Conservation (phyloP, 2,113 vertebrate genomes). For the Shinisaurus crocodilurus region DNA sequence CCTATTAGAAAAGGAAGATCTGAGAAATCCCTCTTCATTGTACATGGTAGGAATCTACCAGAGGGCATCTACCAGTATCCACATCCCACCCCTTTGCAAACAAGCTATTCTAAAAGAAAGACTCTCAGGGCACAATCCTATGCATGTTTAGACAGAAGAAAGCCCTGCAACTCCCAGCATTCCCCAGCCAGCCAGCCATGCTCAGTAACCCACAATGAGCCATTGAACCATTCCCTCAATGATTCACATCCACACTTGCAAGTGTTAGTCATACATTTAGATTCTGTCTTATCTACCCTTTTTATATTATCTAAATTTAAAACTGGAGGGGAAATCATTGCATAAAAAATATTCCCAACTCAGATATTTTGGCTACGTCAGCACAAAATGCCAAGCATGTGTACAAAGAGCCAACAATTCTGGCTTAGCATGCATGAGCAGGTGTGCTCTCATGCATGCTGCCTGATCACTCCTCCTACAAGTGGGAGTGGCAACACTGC, state of each 20-base stretch:
- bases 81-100: not conserved
- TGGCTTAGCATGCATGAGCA: not conserved
- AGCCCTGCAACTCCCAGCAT: no score
- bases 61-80: not conserved
- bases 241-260: not conserved
- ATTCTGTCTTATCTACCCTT: conserved; percentile 6
- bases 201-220: no score
- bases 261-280: not conserved
- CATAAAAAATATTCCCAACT: not conserved
- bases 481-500: no score
- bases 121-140: not conserved
- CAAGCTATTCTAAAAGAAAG: not conserved
- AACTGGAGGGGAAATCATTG: not conserved
- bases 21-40: conserved; percentile 28
- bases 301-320: not conserved
- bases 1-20: conserved; percentile 45
- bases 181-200: no score
- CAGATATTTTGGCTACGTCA: not conserved
- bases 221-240: no score
- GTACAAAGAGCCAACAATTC: not conserved
- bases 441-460: not conserved
- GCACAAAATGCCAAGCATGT: not conserved
- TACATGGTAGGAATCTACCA: conserved; percentile 12
- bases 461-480: not conserved
- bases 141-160: no score